phyloP scores from a whole-genome alignment of 2,113 vertebrate species.

The Strix uralensis region DNA sequence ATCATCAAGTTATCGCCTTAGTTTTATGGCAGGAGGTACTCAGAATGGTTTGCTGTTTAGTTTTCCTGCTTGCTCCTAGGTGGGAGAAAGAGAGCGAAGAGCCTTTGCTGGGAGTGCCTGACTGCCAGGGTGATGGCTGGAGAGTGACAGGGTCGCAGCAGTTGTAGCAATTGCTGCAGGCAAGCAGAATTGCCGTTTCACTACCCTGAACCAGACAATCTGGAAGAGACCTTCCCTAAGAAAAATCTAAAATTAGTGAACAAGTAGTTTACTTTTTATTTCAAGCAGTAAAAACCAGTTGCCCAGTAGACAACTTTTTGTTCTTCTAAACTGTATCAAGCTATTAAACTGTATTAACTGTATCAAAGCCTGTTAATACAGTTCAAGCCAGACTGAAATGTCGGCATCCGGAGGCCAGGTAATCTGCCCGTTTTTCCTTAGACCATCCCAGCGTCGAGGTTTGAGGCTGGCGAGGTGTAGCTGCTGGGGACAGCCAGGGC shows the following conservation, averaged over 20 bases:
- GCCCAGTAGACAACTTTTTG: background rate
- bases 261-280: background rate
- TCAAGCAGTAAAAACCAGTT: background rate
- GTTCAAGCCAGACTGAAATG: rapidly evolving
- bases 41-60: background rate
- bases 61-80: background rate
- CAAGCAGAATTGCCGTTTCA: background rate
- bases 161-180: background rate
- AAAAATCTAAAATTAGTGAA: background rate
- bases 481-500: background rate
- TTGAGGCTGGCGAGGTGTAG: background rate
- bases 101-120: background rate
- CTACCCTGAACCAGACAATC: background rate
- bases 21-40: background rate
- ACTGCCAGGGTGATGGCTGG: background rate
- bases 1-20: background rate
- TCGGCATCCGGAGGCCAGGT: rapidly evolving
- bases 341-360: rapidly evolving
- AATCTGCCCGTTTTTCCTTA: rapidly evolving
- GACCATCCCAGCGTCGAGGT: rapidly evolving
- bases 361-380: rapidly evolving
- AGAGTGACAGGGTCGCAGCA: too few species aligned
- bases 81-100: background rate
- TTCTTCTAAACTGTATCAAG: background rate
- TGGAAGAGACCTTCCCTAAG: background rate